Base-by-base conservation (phyloP, 2,888 invertebrate species). In the Acleris sparsana region DNA sequence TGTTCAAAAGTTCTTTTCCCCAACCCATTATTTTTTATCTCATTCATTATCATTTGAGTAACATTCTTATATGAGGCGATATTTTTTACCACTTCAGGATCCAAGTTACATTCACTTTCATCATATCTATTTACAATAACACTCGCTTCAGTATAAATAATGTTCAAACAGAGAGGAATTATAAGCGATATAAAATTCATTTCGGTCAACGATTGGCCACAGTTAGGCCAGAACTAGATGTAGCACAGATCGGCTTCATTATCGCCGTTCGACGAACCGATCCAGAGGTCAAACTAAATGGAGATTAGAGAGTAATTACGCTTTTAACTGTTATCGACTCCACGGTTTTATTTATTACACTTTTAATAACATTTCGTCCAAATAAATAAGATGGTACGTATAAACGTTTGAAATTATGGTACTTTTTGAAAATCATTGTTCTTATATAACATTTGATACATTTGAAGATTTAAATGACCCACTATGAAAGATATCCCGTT, bases 21-120 rank as follows among this genome's bases (percentile, higher is more conserved):
- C 63, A 88, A 90, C 2, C 80, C 76, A 11, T 93, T 93, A 52
- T 78, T 74, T 1, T 80, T 76, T 13, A 93, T 85, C 62, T 87
- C 83, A 7, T 89, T 74, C 65, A 94, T 84, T 63, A 95, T 94
- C 62, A 69, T 73, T 48, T 89, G 76, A 0, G 93, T 93, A 7
- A 88, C 75, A 63, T 87, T 82, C 72, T 88, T 80, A 74, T 95
- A 94, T 3, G 92, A 86, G 17, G 87, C 84, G 70, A 96, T 95
- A 88, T 95, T 95, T 16, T 85, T 69, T 0, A 78, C 59, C 39
- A 84, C 64, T 2, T 73, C 69, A 39, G 66, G 44, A 65, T 77
- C 76, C 25, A 84, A 62, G 3, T 63, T 51, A 72, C 84, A 84
- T 6, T 73, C 70, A 25, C 73, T 69, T 13, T 70, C 70, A 18